phyloP scores from a whole-genome alignment of 2,113 vertebrate species.

The Taurulus bubalis region DNA sequence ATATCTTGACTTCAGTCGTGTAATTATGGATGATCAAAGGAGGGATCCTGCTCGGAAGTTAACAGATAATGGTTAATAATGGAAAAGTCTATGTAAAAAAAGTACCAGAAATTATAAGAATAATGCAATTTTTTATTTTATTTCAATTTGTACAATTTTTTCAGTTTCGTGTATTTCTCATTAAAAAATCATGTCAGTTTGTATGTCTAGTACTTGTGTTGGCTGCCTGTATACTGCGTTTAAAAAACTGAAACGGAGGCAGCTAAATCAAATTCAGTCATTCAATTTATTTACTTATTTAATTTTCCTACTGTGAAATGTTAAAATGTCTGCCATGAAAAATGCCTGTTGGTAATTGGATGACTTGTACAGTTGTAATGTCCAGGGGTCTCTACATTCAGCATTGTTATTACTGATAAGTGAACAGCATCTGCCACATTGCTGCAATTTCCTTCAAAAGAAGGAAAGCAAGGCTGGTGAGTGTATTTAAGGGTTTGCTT shows the following conservation, averaged over 20 bases:
- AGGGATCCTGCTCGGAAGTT: slow-evolving; percentile 68
- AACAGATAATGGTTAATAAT: slow-evolving; percentile 70
- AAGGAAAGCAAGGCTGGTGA: not conserved
- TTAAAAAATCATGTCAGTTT: slow-evolving; percentile 85
- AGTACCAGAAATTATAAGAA: slow-evolving; percentile 83
- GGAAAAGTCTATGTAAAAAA: slow-evolving; percentile 80
- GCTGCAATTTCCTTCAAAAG: not conserved
- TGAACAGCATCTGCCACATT: not conserved
- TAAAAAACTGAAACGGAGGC: slow-evolving; percentile 6
- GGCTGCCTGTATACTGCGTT: slow-evolving; percentile 26
- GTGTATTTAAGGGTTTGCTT: not conserved
- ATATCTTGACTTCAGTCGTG: slow-evolving; percentile 64
- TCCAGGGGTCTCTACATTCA: not conserved
- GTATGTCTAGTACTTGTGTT: slow-evolving; percentile 74
- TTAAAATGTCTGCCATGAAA: not conserved
- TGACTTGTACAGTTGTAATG: not conserved
- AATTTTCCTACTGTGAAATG: not conserved
- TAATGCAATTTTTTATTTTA: slow-evolving; percentile 83
- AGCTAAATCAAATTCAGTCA: not conserved
- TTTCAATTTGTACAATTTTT: slow-evolving; percentile 87
- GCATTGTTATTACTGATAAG: not conserved
- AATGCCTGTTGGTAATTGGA: not conserved
- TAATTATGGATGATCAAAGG: slow-evolving; percentile 68
- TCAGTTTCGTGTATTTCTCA: slow-evolving; percentile 87
- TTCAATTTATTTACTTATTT: not conserved